phyloP scores from a whole-genome alignment of 2,888 invertebrate species.

The Asteroscopus sphinx region DNA sequence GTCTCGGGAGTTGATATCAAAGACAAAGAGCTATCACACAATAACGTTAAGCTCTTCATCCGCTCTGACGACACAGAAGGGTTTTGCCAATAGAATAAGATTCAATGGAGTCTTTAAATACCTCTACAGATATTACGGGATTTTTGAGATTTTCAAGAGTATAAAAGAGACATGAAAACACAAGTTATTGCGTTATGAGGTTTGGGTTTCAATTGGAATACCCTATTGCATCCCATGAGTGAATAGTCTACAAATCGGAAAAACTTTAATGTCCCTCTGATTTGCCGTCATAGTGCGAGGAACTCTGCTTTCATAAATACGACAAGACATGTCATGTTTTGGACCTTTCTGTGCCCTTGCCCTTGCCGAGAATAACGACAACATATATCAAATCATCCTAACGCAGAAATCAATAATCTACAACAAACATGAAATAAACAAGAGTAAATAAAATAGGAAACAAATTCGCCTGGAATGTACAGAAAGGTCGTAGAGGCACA shows the following conservation, averaged over 20 bases:
- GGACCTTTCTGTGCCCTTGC: no score
- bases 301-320: no score
- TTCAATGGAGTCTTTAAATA: conserved; percentile 34
- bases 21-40: conserved; percentile 46
- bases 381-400: no score
- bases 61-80: conserved; percentile 29
- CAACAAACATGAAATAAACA: not conserved
- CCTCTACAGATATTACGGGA: conserved; percentile 14
- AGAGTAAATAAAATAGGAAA: conserved; percentile 1
- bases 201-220: not conserved
- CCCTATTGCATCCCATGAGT: no score
- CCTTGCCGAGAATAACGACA: no score
- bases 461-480: conserved; percentile 22
- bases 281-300: no score
- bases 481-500: conserved; percentile 32
- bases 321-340: no score
- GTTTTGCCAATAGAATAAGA: conserved; percentile 24
- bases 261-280: no score
- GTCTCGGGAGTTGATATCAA: conserved; percentile 25
- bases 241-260: no score
- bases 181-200: not conserved
- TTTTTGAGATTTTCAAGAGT: conserved; percentile 2
- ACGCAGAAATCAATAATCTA: not conserved
- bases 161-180: not conserved
- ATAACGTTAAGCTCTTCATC: conserved; percentile 45